Evolutionary conservation across 2,797 vertebrate genomes (phyloP), one percentile per base, ranked within the genome.

Genomic region (Gallirallus australis): DNA sequence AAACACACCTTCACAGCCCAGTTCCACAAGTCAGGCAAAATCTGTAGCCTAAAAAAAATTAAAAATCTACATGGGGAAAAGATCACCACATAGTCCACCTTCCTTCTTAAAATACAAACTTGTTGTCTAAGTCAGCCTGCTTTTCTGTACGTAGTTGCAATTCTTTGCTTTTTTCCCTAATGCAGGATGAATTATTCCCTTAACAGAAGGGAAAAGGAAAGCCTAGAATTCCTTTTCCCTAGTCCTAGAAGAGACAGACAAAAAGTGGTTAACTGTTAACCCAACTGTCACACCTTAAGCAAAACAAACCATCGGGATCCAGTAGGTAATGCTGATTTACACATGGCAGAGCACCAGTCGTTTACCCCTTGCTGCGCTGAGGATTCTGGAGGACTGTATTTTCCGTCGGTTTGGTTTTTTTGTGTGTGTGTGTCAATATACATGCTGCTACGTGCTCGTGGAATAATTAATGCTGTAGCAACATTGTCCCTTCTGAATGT

Each of bases 401-500:
- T 95, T 82, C 47, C 87, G 68, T 61, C 15, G 25, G 77, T 72
- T 78, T 54, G 13, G 69, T 88, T 95, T 57, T 59, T 35, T n/a
- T n/a, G n/a, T 24, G 20, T 23, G 47, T 53, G 3, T 13, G 12
- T 72, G 63, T 69, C 83, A 81, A 40, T 66, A 47, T 37, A 86
- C 72, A 69, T 4, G 31, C 54, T 60, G 60, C 37, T 69, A 3
- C 11, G 45, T 20, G 47, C 33, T 90, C 64, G 28, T 14, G 59
- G 87, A 94, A 97, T 96, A 97, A 96, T 80, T 79, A 96, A 82
- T 91, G 88, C 31, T 77, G 63, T 71, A 73, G 75, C 50, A 91
- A 90, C 27, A 11, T 11, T 57, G 82, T 80, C 86, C 78, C 65
- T 89, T 72, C 94, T 83, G 69, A 91, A 90, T 57, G 35, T 92